Percentiles rank a stretch among this genome's conserved stretches.
These are phyloP conservation scores for Eriosoma lanigerum DNA, from an alignment of 1,140 invertebrate species.

Conservation along the genomic window DNA sequence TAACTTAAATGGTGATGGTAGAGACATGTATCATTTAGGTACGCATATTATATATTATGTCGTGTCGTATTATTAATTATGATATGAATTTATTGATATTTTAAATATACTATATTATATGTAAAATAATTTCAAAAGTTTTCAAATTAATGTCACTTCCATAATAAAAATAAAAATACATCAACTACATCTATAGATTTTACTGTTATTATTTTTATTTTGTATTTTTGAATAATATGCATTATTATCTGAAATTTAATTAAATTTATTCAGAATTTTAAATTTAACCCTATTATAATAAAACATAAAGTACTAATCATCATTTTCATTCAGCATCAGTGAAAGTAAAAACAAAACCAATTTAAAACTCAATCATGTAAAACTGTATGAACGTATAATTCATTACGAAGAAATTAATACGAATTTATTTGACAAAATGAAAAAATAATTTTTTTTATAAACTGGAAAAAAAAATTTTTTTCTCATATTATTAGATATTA, in stretches of 20 bases:
- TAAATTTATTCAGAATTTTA: neutral
- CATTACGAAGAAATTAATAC: constrained; percentile 13
- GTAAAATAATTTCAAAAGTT: neutral
- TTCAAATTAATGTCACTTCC: no score
- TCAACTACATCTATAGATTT: neutral
- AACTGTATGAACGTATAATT: no score
- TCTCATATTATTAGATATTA: no score
- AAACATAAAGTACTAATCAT: neutral
- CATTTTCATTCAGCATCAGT: neutral
- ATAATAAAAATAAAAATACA: neutral
- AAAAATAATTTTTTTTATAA: no score
- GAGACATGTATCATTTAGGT: no score
- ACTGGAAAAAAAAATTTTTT: no score
- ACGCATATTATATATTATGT: no score
- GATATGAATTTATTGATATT: no score
- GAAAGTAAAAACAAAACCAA: neutral
- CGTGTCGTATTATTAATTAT: no score
- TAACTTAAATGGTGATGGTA: no score
- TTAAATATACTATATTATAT: no score
- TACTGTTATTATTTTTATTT: neutral
- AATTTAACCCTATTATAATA: neutral
- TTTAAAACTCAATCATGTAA: neutral
- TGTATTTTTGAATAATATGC: neutral
- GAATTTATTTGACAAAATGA: no score
- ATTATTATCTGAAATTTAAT: neutral